A percentile compares a stretch with the other conserved stretches of the same genome.
Conservation (phyloP, 2,797 vertebrate species). For the Triplophysa yarkandensis region DNA sequence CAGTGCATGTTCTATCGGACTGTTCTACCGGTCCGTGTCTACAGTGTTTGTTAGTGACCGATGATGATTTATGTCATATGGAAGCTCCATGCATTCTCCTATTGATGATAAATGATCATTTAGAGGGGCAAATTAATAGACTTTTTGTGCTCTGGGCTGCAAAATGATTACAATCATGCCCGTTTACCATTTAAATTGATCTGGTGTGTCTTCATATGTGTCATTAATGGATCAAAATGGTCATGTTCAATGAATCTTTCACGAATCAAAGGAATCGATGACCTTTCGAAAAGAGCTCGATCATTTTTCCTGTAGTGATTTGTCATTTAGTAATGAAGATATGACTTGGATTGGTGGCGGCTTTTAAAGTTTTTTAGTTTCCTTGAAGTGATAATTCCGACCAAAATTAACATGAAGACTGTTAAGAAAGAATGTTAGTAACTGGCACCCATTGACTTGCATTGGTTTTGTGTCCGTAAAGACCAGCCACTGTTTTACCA, state of each 20-base stretch:
- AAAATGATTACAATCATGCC: conserved; percentile 53
- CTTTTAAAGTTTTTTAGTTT: neutral
- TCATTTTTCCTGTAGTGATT: conserved; percentile 11
- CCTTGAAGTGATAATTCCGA: too few relatives aligned
- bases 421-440: too few relatives aligned
- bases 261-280: conserved; percentile 49
- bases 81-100: conserved; percentile 22
- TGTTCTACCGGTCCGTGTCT: neutral
- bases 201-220: conserved; percentile 55
- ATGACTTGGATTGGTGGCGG: neutral
- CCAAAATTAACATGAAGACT: too few relatives aligned
- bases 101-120: conserved; percentile 42
- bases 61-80: conserved; percentile 30
- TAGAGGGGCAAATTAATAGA: conserved; percentile 13
- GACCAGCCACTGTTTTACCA: too few relatives aligned
- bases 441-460: too few relatives aligned
- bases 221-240: conserved; percentile 55
- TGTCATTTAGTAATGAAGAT: neutral
- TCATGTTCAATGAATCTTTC: conserved; percentile 43
- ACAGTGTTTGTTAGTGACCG: conserved; percentile 9
- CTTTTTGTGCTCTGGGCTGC: conserved; percentile 43
- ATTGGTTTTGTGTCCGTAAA: too few relatives aligned
- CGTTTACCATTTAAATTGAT: conserved; percentile 56
- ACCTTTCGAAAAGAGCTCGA: conserved; percentile 39
- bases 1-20: neutral